Percentiles rank a stretch among this genome's conserved stretches.
phyloP scores from a whole-genome alignment of 2,113 vertebrate genomes.

The Cavia porcellus region DNA sequence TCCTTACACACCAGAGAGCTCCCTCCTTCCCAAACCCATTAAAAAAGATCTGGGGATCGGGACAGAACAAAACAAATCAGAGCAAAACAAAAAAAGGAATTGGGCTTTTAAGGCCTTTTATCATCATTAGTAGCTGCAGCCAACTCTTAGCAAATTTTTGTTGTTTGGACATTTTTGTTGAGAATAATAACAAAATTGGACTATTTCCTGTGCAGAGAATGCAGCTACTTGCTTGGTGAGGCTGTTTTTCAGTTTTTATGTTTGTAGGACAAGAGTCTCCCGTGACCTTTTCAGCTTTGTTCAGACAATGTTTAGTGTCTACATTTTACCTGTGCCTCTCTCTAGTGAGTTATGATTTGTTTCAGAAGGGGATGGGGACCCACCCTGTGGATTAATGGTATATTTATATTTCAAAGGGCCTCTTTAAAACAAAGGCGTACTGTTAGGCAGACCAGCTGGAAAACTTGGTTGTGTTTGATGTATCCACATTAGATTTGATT shows the following conservation, averaged over 20 bases:
- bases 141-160: slow-evolving; percentile 10
- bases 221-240: background rate
- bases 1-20: background rate
- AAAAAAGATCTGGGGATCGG: background rate
- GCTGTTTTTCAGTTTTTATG: slow-evolving; percentile 6
- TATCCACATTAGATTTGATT: slow-evolving; percentile 58
- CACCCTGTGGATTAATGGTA: slow-evolving; percentile 48
- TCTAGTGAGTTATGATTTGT: background rate
- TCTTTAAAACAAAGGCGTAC: slow-evolving; percentile 52
- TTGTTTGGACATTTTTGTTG: slow-evolving; percentile 66
- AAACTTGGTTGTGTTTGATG: slow-evolving; percentile 53
- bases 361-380: background rate
- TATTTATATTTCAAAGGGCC: slow-evolving; percentile 70
- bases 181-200: slow-evolving; percentile 54
- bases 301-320: background rate
- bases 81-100: background rate
- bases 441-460: slow-evolving; percentile 66
- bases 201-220: slow-evolving; percentile 51
- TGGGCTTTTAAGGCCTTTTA: background rate
- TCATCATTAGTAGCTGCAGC: slow-evolving; percentile 33
- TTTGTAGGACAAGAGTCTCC: background rate
- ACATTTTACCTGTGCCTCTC: background rate
- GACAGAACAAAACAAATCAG: background rate
- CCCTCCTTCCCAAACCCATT: slow-evolving; percentile 16
- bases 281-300: background rate